Percentiles rank a stretch among this genome's conserved stretches.
These are phyloP conservation scores for Polydrusus pterygomalis DNA, from an alignment of 2,888 invertebrate species.

Conservation along the genomic window DNA sequence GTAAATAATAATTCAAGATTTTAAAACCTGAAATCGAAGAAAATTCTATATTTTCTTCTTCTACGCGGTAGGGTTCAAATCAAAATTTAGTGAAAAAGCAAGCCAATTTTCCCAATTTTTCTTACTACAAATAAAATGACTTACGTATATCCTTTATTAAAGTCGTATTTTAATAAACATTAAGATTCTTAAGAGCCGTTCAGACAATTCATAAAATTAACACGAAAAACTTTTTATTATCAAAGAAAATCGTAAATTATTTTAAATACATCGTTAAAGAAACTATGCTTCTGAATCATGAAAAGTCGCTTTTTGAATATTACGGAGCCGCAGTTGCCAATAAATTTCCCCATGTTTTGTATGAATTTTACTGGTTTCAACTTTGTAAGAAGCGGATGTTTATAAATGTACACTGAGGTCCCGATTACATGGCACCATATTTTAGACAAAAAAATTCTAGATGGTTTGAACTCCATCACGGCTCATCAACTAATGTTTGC, in stretches of 20 bases:
- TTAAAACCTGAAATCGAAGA: too few species aligned
- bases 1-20: too few species aligned
- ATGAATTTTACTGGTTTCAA: slow-evolving; percentile 29
- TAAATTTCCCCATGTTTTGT: slow-evolving; percentile 37
- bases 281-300: slow-evolving; percentile 40
- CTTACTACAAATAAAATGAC: too few species aligned
- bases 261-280: slow-evolving; percentile 45
- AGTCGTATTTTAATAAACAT: not conserved
- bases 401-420: not conserved
- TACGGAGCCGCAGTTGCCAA: slow-evolving; percentile 30
- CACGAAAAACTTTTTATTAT: slow-evolving; percentile 19
- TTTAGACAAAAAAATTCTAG: not conserved
- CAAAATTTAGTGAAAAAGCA: too few species aligned
- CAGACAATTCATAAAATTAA: slow-evolving; percentile 2
- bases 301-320: slow-evolving; percentile 46
- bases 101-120: too few species aligned
- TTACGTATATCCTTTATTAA: not conserved
- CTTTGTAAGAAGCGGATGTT: slow-evolving; percentile 19
- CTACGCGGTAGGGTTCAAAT: too few species aligned
- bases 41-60: too few species aligned
- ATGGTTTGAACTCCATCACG: too few species aligned
- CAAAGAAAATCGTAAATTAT: slow-evolving; percentile 48
- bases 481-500: too few species aligned
- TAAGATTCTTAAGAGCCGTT: not conserved
- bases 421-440: not conserved